These are phyloP conservation scores for Euzophera pinguis DNA, from an alignment of 2,888 invertebrate species.

Conservation along the genomic window DNA sequence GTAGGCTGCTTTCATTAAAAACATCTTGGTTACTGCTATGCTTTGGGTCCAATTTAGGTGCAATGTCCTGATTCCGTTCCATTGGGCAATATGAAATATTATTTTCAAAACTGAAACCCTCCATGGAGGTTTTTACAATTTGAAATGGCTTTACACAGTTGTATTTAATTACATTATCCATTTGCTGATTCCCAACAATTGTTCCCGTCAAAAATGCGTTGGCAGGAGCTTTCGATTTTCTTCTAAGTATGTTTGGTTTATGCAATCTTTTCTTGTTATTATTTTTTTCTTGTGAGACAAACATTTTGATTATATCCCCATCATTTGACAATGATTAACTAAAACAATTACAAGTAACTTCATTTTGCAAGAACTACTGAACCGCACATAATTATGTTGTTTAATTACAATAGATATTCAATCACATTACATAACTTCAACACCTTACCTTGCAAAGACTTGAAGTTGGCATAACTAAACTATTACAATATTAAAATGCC, in stretches of 20 bases:
- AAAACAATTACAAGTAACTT: no score
- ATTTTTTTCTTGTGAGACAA: slow-evolving; percentile 52
- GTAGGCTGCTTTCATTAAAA: background rate
- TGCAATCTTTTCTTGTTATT: slow-evolving; percentile 52
- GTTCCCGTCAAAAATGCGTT: background rate
- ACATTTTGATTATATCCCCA: slow-evolving; percentile 42
- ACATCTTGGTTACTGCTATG: background rate
- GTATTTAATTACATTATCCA: background rate
- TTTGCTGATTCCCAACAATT: background rate
- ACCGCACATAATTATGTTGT: no score
- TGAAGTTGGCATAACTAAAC: no score
- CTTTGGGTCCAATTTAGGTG: background rate
- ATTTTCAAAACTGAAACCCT: background rate
- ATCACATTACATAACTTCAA: no score
- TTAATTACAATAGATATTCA: no score
- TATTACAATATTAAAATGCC: no score
- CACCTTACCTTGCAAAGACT: no score
- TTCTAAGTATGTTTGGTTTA: slow-evolving; percentile 68
- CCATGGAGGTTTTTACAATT: background rate
- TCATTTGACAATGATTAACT: slow-evolving; percentile 7
- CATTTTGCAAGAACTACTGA: no score
- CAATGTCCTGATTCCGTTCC: background rate
- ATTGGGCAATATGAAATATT: background rate
- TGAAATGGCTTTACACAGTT: background rate
- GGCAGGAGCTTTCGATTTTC: slow-evolving; percentile 40